These are phyloP conservation scores for Phyto melanocephala DNA, from an alignment of 2,888 invertebrate genomes.

Conservation along the genomic window DNA sequence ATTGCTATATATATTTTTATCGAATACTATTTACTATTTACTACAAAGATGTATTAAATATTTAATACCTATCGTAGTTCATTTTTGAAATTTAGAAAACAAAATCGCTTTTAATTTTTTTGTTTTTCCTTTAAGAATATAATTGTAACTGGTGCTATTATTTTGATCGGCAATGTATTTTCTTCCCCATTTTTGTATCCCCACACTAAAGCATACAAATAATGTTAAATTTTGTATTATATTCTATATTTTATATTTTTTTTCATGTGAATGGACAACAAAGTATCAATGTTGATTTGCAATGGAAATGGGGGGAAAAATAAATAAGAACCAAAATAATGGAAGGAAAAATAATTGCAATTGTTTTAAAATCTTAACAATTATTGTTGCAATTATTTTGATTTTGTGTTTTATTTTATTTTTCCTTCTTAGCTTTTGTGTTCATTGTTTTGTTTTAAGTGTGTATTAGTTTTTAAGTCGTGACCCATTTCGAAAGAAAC, in stretches of 20 bases:
- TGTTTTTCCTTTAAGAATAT: too few species aligned
- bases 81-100: too few species aligned
- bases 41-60: too few species aligned
- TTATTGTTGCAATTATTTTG: slow-evolving; percentile 57
- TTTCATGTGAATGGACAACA: neutral
- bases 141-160: too few species aligned
- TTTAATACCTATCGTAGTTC: too few species aligned
- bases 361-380: slow-evolving; percentile 57
- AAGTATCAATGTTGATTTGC: slow-evolving; percentile 47
- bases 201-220: neutral
- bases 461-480: slow-evolving; percentile 37
- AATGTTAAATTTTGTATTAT: neutral
- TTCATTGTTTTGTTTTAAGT: neutral
- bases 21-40: too few species aligned
- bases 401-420: slow-evolving; percentile 11
- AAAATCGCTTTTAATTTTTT: too few species aligned
- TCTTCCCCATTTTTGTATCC: slow-evolving; percentile 1
- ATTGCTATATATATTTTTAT: too few species aligned
- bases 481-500: slow-evolving; percentile 33
- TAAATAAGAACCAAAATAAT: slow-evolving; percentile 11
- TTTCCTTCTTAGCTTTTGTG: neutral
- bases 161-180: too few species aligned
- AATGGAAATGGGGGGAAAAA: neutral
- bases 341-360: slow-evolving; percentile 44
- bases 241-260: neutral